phyloP scores from a whole-genome alignment of 2,113 vertebrate species.

The Mustelus asterias region DNA sequence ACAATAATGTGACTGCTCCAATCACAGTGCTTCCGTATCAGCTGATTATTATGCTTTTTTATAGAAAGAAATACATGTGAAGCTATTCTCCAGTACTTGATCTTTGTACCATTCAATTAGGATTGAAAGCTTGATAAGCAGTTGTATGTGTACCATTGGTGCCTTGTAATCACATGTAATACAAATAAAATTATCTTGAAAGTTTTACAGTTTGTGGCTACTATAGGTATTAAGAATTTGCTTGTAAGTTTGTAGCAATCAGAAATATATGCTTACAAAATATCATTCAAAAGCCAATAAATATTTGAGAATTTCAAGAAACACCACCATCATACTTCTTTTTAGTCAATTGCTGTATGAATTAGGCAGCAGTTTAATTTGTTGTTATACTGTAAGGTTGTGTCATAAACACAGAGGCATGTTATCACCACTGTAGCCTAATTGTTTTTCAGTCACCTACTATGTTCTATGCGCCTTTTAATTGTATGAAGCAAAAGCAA shows the following conservation, averaged over 20 bases:
- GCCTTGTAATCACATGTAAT: constrained; percentile 3
- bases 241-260: not conserved
- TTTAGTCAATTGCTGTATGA: not conserved
- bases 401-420: not conserved
- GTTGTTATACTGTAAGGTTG: not conserved
- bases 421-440: not conserved
- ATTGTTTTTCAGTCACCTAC: not conserved
- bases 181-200: not conserved
- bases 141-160: not conserved
- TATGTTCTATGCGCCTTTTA: too few species aligned
- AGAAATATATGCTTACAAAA: not conserved
- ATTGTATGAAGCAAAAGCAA: not conserved
- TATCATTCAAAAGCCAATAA: not conserved
- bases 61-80: constrained; percentile 5
- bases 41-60: constrained; percentile 21
- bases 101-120: constrained; percentile 19
- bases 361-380: not conserved
- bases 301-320: not conserved
- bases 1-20: constrained; percentile 12
- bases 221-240: not conserved
- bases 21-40: constrained; percentile 15
- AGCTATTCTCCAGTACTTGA: not conserved
- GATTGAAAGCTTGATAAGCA: constrained; percentile 29
- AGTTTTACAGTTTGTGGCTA: not conserved
- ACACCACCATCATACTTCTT: not conserved